These are phyloP conservation scores for Carlito syrichta DNA, from an alignment of 2,113 vertebrate species.

Conservation along the genomic window DNA sequence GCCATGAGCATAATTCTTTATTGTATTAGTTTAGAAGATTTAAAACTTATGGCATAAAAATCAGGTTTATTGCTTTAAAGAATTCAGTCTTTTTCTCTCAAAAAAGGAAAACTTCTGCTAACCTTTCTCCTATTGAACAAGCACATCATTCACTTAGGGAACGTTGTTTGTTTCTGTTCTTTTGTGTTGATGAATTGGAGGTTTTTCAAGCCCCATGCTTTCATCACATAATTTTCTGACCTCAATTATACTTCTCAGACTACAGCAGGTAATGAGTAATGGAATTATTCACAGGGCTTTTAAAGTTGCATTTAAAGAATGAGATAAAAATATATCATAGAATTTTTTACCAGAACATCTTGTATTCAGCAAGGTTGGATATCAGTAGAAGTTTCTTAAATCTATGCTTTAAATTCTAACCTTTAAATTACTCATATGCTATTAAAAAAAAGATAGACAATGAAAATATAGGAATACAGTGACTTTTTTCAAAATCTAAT, in stretches of 20 bases:
- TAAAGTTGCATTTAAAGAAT: not conserved
- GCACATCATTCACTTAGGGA: not conserved
- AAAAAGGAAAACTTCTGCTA: not conserved
- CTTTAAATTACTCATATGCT: not conserved
- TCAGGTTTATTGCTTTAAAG: not conserved
- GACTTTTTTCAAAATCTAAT: conserved; percentile 6
- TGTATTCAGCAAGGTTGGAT: not conserved
- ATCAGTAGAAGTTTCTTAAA: conserved; percentile 4
- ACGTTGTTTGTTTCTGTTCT: not conserved
- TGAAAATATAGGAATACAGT: not conserved
- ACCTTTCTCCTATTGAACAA: not conserved
- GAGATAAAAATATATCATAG: conserved; percentile 24
- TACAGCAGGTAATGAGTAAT: conserved; percentile 27
- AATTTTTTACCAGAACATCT: not conserved
- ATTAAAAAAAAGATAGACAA: not conserved
- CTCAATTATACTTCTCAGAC: conserved; percentile 26
- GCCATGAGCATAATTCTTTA: not conserved
- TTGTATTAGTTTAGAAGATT: not conserved
- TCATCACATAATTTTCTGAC: conserved; percentile 34
- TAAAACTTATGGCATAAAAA: not conserved
- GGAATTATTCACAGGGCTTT: conserved; percentile 27
- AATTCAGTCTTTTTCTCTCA: not conserved
- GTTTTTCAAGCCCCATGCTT: not conserved
- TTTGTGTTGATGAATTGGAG: conserved; percentile 15
- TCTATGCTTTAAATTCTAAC: not conserved